A percentile compares a stretch with the other conserved stretches of the same genome.
phyloP scores from a whole-genome alignment of 2,113 vertebrate genomes.

The Spheniscus mendiculus region DNA sequence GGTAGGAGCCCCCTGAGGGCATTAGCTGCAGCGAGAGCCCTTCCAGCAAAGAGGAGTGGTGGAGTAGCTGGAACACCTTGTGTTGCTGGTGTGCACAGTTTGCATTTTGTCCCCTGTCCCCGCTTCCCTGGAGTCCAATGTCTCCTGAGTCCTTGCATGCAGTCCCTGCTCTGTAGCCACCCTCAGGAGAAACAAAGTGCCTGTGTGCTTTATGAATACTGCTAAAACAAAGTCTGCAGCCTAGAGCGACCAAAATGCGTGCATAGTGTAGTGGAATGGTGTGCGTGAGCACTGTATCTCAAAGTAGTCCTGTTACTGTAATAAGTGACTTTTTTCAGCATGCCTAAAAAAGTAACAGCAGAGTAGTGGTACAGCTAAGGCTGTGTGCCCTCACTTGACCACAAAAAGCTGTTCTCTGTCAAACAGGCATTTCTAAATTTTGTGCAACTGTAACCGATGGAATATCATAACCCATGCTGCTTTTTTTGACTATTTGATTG shows the following conservation, averaged over 20 bases:
- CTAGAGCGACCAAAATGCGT: background rate
- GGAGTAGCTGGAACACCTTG: background rate
- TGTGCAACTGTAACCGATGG: background rate
- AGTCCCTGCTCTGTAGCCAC: background rate
- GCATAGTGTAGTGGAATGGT: background rate
- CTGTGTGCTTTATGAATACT: background rate
- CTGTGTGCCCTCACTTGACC: slow-evolving; percentile 11
- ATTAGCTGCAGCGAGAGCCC: background rate
- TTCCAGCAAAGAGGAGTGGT: background rate
- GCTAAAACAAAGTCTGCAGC: slow-evolving; percentile 1
- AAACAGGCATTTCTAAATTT: slow-evolving; percentile 15
- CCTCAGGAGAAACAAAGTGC: background rate
- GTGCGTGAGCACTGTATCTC: background rate
- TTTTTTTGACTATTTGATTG: slow-evolving; percentile 15
- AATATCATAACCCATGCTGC: background rate
- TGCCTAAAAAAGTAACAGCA: slow-evolving; percentile 23
- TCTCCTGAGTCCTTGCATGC: background rate
- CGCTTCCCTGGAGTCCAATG: background rate
- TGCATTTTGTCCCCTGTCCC: background rate
- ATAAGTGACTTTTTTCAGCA: background rate
- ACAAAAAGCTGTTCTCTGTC: slow-evolving; percentile 19
- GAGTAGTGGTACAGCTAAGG: background rate
- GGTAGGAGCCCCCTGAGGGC: background rate
- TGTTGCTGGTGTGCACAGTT: fast-evolving
- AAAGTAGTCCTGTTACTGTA: slow-evolving; percentile 5